Conservation (phyloP, 2,113 vertebrate genomes). For the Xerus inauris region DNA sequence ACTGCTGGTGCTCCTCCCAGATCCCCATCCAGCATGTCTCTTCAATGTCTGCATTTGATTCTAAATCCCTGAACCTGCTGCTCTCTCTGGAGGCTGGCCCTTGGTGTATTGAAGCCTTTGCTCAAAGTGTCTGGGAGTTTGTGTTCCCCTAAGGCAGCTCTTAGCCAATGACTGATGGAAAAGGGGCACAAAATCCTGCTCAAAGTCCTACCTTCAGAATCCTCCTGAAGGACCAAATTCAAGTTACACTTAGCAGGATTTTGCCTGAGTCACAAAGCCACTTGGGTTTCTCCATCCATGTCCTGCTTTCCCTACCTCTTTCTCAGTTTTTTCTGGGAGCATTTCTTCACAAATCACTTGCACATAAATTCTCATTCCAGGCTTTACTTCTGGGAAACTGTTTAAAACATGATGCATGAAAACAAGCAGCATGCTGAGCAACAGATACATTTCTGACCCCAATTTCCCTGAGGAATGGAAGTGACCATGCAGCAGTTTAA, state of each 20-base stretch:
- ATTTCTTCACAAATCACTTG: not conserved
- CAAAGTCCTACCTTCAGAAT: not conserved
- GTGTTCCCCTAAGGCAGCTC: not conserved
- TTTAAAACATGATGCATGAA: not conserved
- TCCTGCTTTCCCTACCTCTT: not conserved
- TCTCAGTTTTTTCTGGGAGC: not conserved
- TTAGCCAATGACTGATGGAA: not conserved
- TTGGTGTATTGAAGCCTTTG: not conserved
- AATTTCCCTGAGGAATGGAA: not conserved
- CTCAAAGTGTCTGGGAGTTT: not conserved
- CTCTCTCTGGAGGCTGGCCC: not conserved
- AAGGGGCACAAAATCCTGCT: not conserved
- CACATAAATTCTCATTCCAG: not conserved
- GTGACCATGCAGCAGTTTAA: not conserved
- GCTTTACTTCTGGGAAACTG: not conserved
- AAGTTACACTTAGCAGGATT: not conserved
- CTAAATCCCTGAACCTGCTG: not conserved
- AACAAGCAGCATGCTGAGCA: not conserved
- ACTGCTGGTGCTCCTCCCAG: not conserved
- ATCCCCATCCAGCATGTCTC: fast-evolving
- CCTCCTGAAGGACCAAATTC: not conserved
- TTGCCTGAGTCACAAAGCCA: not conserved
- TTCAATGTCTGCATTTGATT: not conserved
- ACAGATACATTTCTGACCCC: not conserved
- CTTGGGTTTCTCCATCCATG: not conserved